phyloP scores from a whole-genome alignment of 2,888 invertebrate species.

The Leucophenga montana region DNA sequence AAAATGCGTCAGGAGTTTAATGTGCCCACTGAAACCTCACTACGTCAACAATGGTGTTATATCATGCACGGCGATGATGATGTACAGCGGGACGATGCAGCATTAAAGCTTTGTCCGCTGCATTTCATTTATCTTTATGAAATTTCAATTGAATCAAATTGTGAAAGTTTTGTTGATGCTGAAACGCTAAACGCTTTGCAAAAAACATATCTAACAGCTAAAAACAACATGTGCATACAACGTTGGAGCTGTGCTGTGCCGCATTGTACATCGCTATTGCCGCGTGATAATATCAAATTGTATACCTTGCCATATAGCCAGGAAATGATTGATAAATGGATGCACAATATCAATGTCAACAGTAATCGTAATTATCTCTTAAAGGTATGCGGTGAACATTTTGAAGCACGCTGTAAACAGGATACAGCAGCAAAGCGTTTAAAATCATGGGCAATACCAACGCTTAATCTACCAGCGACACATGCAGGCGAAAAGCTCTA shows the following conservation, averaged over 20 bases:
- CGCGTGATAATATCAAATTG: constrained; percentile 50
- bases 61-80: constrained; percentile 12
- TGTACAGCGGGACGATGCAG: not conserved
- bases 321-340: constrained; percentile 58
- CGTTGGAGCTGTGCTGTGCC: constrained; percentile 51
- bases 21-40: constrained; percentile 42
- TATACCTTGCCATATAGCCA: constrained; percentile 52
- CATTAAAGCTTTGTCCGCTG: constrained; percentile 51
- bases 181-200: not conserved
- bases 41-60: constrained; percentile 35
- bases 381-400: constrained; percentile 64
- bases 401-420: constrained; percentile 55
- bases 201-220: constrained; percentile 40
- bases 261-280: constrained; percentile 41
- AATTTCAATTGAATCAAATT: constrained; percentile 39
- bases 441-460: constrained; percentile 64
- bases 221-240: constrained; percentile 45
- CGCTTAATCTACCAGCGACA: constrained; percentile 50
- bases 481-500: constrained; percentile 23
- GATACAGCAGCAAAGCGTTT: constrained; percentile 47
- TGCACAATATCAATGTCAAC: constrained; percentile 57
- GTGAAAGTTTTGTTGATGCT: constrained; percentile 23
- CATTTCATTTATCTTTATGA: constrained; percentile 52
- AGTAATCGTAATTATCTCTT: constrained; percentile 52
- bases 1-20: constrained; percentile 35